Percentiles rank a stretch among this genome's conserved stretches.
Conservation (phyloP, 2,797 vertebrate genomes). For the Phataginus tetradactyla region DNA sequence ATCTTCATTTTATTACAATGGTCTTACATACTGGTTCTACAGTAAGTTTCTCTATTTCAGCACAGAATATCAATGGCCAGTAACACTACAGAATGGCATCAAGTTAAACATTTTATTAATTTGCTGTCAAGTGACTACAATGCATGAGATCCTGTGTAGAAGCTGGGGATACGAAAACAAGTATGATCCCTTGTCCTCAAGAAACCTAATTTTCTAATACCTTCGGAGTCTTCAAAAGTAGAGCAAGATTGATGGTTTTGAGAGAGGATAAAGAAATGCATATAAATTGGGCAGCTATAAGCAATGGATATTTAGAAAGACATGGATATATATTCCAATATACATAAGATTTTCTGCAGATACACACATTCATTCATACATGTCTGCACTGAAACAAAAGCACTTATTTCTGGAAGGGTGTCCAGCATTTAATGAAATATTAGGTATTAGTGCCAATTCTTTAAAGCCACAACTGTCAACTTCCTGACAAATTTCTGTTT, state of each 20-base stretch:
- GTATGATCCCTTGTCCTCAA: background rate
- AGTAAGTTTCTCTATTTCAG: slow-evolving; percentile 16
- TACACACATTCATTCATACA: no score
- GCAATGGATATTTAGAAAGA: background rate
- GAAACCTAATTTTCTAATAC: background rate
- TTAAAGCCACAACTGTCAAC: background rate
- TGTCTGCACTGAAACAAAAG: background rate
- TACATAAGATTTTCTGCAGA: background rate
- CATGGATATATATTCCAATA: background rate
- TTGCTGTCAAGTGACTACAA: background rate
- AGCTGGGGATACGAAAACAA: background rate
- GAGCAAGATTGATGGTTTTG: background rate
- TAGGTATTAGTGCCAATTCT: background rate
- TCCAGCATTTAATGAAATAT: background rate
- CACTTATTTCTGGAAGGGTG: background rate
- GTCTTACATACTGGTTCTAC: background rate
- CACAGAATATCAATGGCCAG: background rate
- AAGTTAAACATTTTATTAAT: background rate
- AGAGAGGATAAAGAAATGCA: background rate
- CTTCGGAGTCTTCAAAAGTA: background rate
- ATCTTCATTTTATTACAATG: background rate
- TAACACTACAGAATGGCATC: background rate
- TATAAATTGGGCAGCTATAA: background rate
- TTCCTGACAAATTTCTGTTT: background rate
- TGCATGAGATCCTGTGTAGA: background rate